Evolutionary conservation across 1,140 invertebrate genomes (phyloP).

Genomic region (Ectropis grisescens): DNA sequence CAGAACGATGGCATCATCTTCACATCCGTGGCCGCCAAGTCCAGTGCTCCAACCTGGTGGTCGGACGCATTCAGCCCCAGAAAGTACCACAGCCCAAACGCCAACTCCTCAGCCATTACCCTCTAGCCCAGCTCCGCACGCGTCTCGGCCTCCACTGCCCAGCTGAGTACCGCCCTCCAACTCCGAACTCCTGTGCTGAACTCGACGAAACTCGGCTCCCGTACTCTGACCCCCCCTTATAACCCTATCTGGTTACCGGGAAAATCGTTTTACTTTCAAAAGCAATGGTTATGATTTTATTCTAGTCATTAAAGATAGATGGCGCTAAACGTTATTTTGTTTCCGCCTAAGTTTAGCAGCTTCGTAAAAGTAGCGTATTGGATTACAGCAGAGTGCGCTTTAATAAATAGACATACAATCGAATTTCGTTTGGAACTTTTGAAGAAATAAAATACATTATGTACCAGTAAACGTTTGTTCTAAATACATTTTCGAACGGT

Average conservation of each 20-base stretch:
- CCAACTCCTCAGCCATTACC: slow-evolving; percentile 43
- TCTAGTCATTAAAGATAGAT: background rate
- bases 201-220: slow-evolving; percentile 65
- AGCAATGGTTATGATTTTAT: slow-evolving; percentile 16
- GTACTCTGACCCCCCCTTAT: slow-evolving; percentile 47
- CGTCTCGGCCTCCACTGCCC: slow-evolving; percentile 53
- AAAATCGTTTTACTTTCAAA: slow-evolving; percentile 38
- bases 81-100: slow-evolving; percentile 72
- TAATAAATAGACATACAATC: too few relatives aligned
- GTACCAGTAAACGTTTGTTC: too few relatives aligned
- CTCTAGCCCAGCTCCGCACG: slow-evolving; percentile 48
- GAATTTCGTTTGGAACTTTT: too few relatives aligned
- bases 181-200: slow-evolving; percentile 70
- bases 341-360: too few relatives aligned
- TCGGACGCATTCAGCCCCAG: slow-evolving; percentile 80
- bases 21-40: slow-evolving; percentile 81
- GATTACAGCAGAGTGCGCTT: too few relatives aligned
- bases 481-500: too few relatives aligned
- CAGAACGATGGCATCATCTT: slow-evolving; percentile 70
- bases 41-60: slow-evolving; percentile 79
- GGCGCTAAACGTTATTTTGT: too few relatives aligned
- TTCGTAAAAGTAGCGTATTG: too few relatives aligned
- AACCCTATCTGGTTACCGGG: slow-evolving; percentile 34
- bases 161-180: slow-evolving; percentile 70
- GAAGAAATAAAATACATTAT: too few relatives aligned